Percentiles rank a stretch among this genome's conserved stretches.
Conservation (phyloP, 2,888 invertebrate species). For the Cheilosia urbana region DNA sequence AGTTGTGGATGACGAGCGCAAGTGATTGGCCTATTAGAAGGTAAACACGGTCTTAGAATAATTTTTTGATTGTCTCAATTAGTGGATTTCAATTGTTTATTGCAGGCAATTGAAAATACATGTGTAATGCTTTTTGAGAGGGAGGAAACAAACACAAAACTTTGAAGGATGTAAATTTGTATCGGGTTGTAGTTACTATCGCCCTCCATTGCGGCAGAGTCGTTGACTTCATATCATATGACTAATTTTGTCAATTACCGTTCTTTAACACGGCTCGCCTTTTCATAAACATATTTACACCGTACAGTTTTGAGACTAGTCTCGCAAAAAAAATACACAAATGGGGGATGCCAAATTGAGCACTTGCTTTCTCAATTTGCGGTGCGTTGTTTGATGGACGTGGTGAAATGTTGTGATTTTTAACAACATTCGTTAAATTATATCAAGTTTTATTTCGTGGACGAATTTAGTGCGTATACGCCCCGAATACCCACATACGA, state of each 20-base stretch:
- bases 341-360: background rate
- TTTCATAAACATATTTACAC: too few species aligned
- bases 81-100: slow-evolving; percentile 67
- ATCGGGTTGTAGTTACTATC: background rate
- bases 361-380: background rate
- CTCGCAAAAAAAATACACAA: too few species aligned
- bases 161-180: background rate
- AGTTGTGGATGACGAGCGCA: slow-evolving; percentile 25
- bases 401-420: background rate
- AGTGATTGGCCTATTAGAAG: slow-evolving; percentile 48
- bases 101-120: slow-evolving; percentile 54
- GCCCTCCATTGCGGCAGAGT: background rate
- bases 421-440: background rate
- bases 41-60: slow-evolving; percentile 48
- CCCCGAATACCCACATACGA: too few species aligned
- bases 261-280: background rate
- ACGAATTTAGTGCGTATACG: too few species aligned
- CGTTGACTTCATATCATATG: background rate
- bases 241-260: slow-evolving; percentile 9
- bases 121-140: slow-evolving; percentile 7
- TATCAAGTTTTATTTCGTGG: too few species aligned
- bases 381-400: background rate
- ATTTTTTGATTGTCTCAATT: slow-evolving; percentile 65
- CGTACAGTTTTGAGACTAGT: too few species aligned
- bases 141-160: slow-evolving; percentile 7